These are phyloP conservation scores for Hanleya hanleyi DNA, from an alignment of 2,888 invertebrate species.

Conservation along the genomic window DNA sequence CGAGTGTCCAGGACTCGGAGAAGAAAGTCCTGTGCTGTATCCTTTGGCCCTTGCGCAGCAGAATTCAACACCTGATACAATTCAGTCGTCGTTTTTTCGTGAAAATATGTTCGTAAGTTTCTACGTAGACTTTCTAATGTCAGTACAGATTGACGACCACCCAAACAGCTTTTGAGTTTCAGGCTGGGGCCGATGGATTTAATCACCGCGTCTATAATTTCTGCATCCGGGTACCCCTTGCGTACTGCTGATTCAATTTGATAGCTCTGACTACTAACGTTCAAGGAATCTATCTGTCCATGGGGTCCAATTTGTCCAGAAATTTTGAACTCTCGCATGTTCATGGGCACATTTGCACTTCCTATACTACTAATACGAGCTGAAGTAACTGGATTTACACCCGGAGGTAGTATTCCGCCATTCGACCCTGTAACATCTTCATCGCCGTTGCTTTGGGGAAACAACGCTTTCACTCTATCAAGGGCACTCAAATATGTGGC, in stretches of 20 bases:
- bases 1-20: not conserved
- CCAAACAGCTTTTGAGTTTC: too few relatives aligned
- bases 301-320: not conserved
- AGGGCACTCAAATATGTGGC: not conserved
- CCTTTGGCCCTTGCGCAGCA: not conserved
- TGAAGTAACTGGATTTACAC: not conserved
- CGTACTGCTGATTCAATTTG: not conserved
- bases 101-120: not conserved
- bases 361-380: too few relatives aligned
- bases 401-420: not conserved
- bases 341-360: not conserved
- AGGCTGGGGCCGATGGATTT: not conserved
- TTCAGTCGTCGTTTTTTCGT: not conserved
- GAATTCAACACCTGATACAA: not conserved
- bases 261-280: not conserved
- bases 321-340: not conserved
- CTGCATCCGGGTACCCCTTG: not conserved
- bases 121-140: not conserved
- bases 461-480: too few relatives aligned
- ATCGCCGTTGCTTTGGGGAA: too few relatives aligned
- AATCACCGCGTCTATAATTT: slow-evolving; percentile 4
- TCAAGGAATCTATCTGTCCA: not conserved
- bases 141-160: too few relatives aligned
- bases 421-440: not conserved
- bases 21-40: not conserved